Evolutionary conservation across 1,140 invertebrate genomes (phyloP), one percentile per base, ranked within the genome.

Genomic region (Hyphantria cunea): DNA sequence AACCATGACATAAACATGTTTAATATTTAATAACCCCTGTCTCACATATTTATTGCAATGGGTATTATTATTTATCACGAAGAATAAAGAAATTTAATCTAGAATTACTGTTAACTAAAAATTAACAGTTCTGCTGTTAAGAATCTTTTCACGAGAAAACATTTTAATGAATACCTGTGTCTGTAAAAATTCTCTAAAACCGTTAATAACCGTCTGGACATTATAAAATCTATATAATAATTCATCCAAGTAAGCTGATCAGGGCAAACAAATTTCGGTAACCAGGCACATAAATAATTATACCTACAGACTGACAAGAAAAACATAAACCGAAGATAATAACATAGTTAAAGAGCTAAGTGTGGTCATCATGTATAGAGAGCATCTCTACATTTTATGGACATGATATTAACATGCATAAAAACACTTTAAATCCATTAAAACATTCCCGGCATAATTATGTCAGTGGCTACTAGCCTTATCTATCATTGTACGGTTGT

Each of bases 401-500:
- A 70, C 74, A 64, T 76, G 77, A 78, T 82, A 81, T 82, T 80
- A 82, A 83, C 73, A 80, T 71, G 72, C 70, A 80, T 80, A 79
- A 66, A 74, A 72, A 68, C n/a, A 75, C 75, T 81, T 76, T 70
- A 76, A 80, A 80, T 84, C 81, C 81, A 85, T 85, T 87, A 85
- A 77, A 79, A 75, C 74, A 81, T 81, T 70, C 78, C 70, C 47
- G 69, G 74, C 72, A 84, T 83, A 76, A 79, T 76, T 25, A 64
- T 70, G 56, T 51, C 56, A 9, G 34, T 68, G 63, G 64, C 72
- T 74, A 79, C 72, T 64, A 69, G 56, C 68, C 72, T 80, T 80
- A 84, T 80, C 78, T 80, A 84, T 80, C 78, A 44, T 13, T 6
- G 69, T 56, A 61, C 37, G 67, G 77, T 72, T 77, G 72, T 79